These are phyloP conservation scores for Chymomyza procnemis DNA, from an alignment of 2,888 invertebrate genomes.

Conservation along the genomic window DNA sequence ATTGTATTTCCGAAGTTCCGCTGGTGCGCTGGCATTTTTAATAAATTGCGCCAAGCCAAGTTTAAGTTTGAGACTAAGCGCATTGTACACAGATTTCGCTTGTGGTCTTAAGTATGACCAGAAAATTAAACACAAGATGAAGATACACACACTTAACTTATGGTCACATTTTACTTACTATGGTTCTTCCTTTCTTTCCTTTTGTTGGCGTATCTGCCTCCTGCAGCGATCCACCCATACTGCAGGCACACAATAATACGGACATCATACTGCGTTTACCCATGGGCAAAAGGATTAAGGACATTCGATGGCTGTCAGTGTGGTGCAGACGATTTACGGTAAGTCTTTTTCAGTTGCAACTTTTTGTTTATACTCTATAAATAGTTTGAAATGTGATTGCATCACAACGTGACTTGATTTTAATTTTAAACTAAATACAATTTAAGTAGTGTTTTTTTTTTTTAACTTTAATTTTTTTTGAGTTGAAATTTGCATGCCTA, in stretches of 20 bases:
- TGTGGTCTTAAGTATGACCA: slow-evolving; percentile 6
- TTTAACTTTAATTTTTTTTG: no score
- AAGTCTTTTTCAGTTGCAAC: slow-evolving; percentile 76
- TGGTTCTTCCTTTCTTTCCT: slow-evolving; percentile 16
- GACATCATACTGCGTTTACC: slow-evolving; percentile 91
- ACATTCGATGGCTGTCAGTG: slow-evolving; percentile 94
- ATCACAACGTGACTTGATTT: no score
- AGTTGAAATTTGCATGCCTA: no score
- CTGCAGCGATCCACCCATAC: slow-evolving; percentile 88
- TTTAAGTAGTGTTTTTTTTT: no score
- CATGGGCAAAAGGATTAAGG: slow-evolving; percentile 88
- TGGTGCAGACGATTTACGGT: slow-evolving; percentile 95
- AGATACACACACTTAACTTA: neutral
- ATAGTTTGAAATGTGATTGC: neutral
- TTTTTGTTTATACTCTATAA: slow-evolving; percentile 14
- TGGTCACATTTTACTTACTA: slow-evolving; percentile 4
- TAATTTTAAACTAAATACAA: no score
- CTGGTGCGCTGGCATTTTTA: slow-evolving; percentile 10
- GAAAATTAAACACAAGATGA: slow-evolving; percentile 12
- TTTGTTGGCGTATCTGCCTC: slow-evolving; percentile 49
- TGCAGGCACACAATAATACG: slow-evolving; percentile 86
- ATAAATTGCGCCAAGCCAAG: slow-evolving; percentile 26
- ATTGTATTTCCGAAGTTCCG: slow-evolving; percentile 19
- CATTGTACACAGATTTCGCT: neutral
- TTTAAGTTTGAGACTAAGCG: neutral